Conservation (phyloP, 1,140 invertebrate species). For the Alviniconcha marisindica region DNA sequence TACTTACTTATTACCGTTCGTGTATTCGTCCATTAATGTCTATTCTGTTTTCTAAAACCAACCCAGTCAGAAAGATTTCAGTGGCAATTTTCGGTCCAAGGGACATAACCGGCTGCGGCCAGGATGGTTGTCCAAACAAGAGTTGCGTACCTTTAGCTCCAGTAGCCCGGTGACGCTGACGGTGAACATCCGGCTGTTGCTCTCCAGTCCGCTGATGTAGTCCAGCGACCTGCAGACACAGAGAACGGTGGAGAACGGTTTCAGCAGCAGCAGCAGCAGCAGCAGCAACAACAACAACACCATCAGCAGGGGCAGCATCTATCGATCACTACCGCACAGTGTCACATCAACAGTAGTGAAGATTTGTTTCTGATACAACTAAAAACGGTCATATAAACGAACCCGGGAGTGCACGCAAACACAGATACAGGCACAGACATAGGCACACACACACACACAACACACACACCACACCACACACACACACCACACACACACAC, state of each 20-base stretch:
- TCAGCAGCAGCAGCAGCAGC: slow-evolving; percentile 10
- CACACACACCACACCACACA: too few species aligned
- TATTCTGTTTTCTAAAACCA: too few species aligned
- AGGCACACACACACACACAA: too few species aligned
- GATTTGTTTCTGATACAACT: background rate
- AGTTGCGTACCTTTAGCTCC: slow-evolving; percentile 57
- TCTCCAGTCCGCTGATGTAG: slow-evolving; percentile 60
- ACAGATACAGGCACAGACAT: background rate
- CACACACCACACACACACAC: too few species aligned
- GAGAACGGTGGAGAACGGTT: too few species aligned
- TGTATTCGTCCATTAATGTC: too few species aligned
- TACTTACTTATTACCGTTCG: too few species aligned
- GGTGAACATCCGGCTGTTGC: slow-evolving; percentile 64
- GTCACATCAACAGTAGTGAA: background rate
- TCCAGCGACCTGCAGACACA: slow-evolving; percentile 64
- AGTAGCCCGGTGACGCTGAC: slow-evolving; percentile 61
- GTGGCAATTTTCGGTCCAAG: too few species aligned
- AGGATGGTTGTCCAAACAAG: too few species aligned
- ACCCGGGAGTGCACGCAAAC: background rate
- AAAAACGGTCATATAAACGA: background rate
- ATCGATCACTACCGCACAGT: background rate
- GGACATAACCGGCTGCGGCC: too few species aligned
- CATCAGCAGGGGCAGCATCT: background rate
- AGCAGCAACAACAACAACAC: background rate
- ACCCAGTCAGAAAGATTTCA: too few species aligned